These are phyloP conservation scores for Chamaetylas fuelleborni DNA, from an alignment of 2,113 vertebrate species.

Conservation along the genomic window DNA sequence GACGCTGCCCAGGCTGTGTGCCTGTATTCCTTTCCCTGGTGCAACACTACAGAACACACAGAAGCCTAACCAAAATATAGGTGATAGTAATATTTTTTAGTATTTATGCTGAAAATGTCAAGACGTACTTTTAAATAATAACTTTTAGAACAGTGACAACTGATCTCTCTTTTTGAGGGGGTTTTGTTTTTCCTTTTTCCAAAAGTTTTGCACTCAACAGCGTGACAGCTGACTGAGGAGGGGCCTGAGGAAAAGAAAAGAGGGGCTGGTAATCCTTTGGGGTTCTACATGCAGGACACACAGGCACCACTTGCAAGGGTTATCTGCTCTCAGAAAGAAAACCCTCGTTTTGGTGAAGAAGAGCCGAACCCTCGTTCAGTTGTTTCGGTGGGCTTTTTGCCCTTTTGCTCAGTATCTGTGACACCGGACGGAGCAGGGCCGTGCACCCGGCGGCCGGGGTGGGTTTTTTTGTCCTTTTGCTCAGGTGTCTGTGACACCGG, in stretches of 20 bases:
- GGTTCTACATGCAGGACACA: background rate
- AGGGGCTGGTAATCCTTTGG: background rate
- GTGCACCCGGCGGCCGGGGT: background rate
- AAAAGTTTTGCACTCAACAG: accelerated
- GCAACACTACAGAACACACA: background rate
- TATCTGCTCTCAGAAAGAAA: background rate
- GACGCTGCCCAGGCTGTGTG: too few species aligned
- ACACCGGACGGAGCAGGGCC: background rate
- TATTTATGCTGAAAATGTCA: background rate
- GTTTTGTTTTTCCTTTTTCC: background rate
- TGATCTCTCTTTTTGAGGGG: background rate
- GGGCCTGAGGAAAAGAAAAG: background rate
- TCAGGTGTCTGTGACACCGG: accelerated
- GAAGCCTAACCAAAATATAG: background rate
- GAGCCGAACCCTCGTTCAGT: too few species aligned
- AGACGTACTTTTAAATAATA: background rate
- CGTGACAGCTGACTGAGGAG: background rate
- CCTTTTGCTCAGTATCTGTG: accelerated
- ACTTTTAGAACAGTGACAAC: background rate
- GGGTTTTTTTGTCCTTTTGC: background rate
- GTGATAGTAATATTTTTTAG: background rate
- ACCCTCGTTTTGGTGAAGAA: background rate
- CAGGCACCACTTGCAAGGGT: background rate
- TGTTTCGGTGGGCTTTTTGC: background rate
- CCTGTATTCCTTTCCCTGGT: background rate